A percentile compares a stretch with the other conserved stretches of the same genome.
phyloP scores from a whole-genome alignment of 2,113 vertebrate genomes.

The Pomatorhinus ruficollis region DNA sequence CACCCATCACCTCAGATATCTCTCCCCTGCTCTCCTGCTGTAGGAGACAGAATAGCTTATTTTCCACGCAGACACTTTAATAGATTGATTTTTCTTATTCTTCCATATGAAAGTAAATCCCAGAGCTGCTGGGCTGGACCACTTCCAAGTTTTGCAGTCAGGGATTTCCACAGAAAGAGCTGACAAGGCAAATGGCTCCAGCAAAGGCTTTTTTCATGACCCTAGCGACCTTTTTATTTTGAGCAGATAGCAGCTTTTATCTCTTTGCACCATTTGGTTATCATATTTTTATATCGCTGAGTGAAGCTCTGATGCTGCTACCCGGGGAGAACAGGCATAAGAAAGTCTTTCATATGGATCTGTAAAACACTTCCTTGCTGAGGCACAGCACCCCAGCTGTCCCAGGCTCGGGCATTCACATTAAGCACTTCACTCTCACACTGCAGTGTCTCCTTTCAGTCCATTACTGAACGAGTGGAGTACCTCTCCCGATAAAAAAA shows the following conservation, averaged over 20 bases:
- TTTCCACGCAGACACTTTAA: background rate
- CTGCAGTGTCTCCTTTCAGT: background rate
- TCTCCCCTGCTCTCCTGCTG: background rate
- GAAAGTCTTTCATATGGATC: background rate
- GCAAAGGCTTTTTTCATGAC: background rate
- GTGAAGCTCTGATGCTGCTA: background rate
- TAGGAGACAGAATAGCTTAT: background rate
- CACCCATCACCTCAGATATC: fast-evolving
- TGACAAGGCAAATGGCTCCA: background rate
- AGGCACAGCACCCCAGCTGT: background rate
- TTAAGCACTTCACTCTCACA: background rate
- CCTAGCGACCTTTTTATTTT: background rate
- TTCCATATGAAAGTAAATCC: background rate
- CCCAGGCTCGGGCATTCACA: background rate
- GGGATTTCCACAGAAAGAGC: background rate
- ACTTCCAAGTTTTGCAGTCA: background rate
- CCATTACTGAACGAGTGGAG: background rate
- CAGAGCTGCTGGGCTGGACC: background rate
- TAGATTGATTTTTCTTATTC: background rate
- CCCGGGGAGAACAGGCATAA: background rate
- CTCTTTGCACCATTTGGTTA: background rate
- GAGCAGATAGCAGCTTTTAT: background rate
- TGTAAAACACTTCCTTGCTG: background rate
- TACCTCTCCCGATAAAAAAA: background rate
- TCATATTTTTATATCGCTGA: background rate